Conservation (phyloP, 2,113 vertebrate genomes). For the Pollimyrus isidori region DNA sequence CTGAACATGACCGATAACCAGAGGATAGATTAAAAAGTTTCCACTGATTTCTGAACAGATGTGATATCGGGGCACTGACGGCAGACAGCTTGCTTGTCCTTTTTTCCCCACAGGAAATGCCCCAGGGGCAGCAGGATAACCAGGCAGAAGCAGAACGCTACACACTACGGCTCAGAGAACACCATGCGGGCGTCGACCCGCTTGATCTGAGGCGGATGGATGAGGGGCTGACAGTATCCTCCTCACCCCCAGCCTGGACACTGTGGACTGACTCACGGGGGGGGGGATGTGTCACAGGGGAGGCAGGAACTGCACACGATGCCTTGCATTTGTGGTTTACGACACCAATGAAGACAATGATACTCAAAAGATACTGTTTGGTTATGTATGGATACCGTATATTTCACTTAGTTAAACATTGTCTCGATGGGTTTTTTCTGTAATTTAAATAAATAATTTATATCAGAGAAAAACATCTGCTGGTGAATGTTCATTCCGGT, state of each 20-base stretch:
- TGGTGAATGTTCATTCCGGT: neutral
- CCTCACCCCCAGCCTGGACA: slow-evolving; percentile 29
- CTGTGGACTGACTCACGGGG: slow-evolving; percentile 28
- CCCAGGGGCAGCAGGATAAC: slow-evolving; percentile 96
- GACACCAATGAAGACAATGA: slow-evolving; percentile 88
- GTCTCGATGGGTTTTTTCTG: slow-evolving; percentile 99
- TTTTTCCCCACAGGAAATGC: slow-evolving; percentile 77
- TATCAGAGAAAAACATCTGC: slow-evolving; percentile 71
- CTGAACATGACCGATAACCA: neutral
- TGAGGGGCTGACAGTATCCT: slow-evolving; percentile 1
- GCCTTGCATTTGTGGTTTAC: slow-evolving; percentile 99
- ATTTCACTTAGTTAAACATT: slow-evolving; percentile 99
- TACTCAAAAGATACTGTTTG: slow-evolving; percentile 87
- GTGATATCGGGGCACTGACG: neutral
- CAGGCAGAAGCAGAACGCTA: slow-evolving; percentile 97
- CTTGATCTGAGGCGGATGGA: slow-evolving; percentile 78
- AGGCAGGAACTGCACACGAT: slow-evolving; percentile 83
- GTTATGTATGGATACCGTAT: slow-evolving; percentile 91
- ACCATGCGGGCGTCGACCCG: slow-evolving; percentile 96
- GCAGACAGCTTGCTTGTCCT: neutral
- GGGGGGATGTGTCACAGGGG: neutral
- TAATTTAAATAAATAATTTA: slow-evolving; percentile 99
- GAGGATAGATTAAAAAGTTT: neutral
- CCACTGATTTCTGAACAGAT: neutral
- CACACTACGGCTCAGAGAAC: slow-evolving; percentile 98